A percentile compares a stretch with the other conserved stretches of the same genome.
Conservation (phyloP, 2,113 vertebrate genomes). For the Balaeniceps rex region DNA sequence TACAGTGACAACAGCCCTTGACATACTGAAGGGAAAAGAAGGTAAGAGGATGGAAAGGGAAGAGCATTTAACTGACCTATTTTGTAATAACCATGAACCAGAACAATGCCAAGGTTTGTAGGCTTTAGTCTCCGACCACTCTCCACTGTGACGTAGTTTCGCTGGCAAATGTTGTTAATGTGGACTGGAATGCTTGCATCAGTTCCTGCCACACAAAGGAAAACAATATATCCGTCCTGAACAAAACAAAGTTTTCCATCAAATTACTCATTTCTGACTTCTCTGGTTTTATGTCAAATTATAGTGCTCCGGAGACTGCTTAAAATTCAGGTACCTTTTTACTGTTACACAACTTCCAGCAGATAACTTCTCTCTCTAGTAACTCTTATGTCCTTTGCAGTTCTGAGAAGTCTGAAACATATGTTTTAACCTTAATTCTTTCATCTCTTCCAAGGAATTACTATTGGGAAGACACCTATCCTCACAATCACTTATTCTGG, state of each 20-base stretch:
- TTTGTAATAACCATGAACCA: slow-evolving; percentile 98
- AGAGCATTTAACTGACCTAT: slow-evolving; percentile 78
- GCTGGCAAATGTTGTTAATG: slow-evolving; percentile 97
- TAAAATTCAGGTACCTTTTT: background rate
- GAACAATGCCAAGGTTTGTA: slow-evolving; percentile 94
- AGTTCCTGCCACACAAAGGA: slow-evolving; percentile 78
- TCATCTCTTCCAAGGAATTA: background rate
- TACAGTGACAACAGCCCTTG: background rate
- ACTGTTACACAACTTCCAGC: background rate
- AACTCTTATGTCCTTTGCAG: background rate
- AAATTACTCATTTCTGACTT: background rate
- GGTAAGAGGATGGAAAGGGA: background rate
- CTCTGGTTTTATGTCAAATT: background rate
- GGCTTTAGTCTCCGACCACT: slow-evolving; percentile 91
- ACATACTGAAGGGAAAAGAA: background rate
- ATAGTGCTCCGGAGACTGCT: background rate
- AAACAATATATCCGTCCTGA: background rate
- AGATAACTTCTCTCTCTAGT: background rate
- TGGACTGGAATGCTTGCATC: slow-evolving; percentile 98
- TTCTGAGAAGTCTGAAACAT: background rate
- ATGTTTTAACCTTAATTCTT: background rate
- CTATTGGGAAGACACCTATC: background rate
- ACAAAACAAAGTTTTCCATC: background rate
- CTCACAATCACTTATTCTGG: background rate
- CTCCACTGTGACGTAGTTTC: slow-evolving; percentile 95